phyloP scores from a whole-genome alignment of 2,888 invertebrate genomes.

The Drosophila robusta region DNA sequence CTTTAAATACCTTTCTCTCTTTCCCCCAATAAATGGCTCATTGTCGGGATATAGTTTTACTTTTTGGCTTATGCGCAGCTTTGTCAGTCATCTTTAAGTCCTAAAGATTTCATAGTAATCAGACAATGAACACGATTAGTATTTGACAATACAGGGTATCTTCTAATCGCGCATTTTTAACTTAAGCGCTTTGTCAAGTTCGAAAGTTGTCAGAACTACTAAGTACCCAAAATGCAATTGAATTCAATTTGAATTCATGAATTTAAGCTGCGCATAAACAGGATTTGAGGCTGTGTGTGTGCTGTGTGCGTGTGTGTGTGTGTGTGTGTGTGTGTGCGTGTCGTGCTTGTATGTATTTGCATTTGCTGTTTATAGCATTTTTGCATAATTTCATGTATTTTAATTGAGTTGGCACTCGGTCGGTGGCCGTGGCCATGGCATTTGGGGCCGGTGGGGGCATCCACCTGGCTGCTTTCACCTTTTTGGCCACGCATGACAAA shows the following conservation, averaged over 20 bases:
- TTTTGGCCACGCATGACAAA: conserved; percentile 72
- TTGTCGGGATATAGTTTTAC: no score
- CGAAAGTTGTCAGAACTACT: neutral
- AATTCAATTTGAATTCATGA: neutral
- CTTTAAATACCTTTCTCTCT: no score
- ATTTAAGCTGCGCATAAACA: conserved; percentile 33
- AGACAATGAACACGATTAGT: no score
- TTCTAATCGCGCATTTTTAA: neutral
- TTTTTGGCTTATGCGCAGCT: no score
- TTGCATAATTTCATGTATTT: conserved; percentile 72
- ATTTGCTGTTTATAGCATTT: conserved; percentile 49
- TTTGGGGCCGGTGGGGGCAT: neutral
- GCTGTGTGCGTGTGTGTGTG: neutral
- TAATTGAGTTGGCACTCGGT: conserved; percentile 64
- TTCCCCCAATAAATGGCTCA: no score
- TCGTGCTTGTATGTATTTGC: conserved; percentile 16
- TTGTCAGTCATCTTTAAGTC: no score
- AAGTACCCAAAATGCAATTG: neutral
- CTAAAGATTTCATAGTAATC: no score
- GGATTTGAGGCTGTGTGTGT: no score
- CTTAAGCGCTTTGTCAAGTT: neutral
- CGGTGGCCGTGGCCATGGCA: conserved; percentile 9
- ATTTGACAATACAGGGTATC: neutral
- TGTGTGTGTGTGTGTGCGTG: conserved; percentile 1
- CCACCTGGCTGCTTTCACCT: conserved; percentile 30